Base-by-base conservation (phyloP, 2,888 invertebrate genomes). In the Campoplex nolae region DNA sequence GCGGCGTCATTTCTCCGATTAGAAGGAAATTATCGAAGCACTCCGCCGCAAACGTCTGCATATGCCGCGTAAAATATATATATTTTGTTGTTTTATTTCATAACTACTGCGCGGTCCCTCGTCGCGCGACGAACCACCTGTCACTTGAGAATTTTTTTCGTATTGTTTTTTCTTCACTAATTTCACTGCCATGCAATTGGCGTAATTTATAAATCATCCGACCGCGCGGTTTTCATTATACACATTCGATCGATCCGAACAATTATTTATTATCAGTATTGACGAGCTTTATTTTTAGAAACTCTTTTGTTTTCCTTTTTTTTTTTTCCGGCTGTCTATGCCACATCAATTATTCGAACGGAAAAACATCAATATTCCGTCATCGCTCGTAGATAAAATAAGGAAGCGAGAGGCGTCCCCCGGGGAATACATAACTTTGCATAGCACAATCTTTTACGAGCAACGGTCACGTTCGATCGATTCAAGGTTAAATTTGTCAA, bases 401-500 rank as follows among this genome's bases (percentile, higher is more conserved):
- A 54, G 42, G 48, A 83, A 58, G 54, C 23, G 23, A 32, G 28
- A 75, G 28, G 56, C 38, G 67, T 73, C 23, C 51, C 62, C 62
- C 51, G 58, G 81, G 71, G 74, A 62, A 58, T 58, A 13, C 13
- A 2, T 11, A 13, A 45, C 28, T 51, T 18, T 18, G 18, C 18
- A n/a, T 2, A 23, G 28, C 28, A 58, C 58, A 28, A 58, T 9
- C 58, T 23, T 28, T 58, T 23, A 58, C 58, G 62, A 74, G 73
- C 62, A 70, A 48, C 16, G 28, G 38, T n/a, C 48, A 38, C 76
- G 73, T 74, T 88, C 86, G 85, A 88, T 88, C 79, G 77, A 80
- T 86, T 80, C 88, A 88, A 88, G 85, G 88, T 88, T 85, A 81
- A 23, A 35, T 67, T 79, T 75, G 23, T 35, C 54, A 54, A 54